Conservation (phyloP, 2,797 vertebrate genomes). For the Esox masquinongy region DNA sequence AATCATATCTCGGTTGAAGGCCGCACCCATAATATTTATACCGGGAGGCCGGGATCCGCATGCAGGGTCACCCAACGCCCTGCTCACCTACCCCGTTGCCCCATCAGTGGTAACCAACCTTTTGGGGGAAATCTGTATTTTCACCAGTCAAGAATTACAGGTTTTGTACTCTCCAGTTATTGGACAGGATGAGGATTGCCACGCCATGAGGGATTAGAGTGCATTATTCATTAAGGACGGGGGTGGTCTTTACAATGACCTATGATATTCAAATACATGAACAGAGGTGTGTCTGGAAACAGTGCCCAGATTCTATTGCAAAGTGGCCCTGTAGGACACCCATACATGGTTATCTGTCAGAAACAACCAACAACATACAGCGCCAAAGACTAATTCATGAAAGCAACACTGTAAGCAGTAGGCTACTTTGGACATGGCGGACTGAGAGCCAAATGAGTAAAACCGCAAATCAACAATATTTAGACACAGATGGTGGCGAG, state of each 20-base stretch:
- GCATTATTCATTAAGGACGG: background rate
- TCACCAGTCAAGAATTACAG: background rate
- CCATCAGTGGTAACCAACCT: constrained; percentile 18
- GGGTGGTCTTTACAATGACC: background rate
- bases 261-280: background rate
- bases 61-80: constrained; percentile 19
- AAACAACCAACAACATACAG: background rate
- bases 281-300: background rate
- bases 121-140: constrained; percentile 8
- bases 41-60: constrained; percentile 14
- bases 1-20: constrained; percentile 25
- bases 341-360: background rate
- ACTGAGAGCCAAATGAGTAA: background rate
- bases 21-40: constrained; percentile 54
- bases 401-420: too few species aligned
- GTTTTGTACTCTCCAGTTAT: background rate
- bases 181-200: background rate
- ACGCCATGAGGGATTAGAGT: background rate
- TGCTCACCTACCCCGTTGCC: background rate
- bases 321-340: background rate
- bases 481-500: constrained; percentile 55
- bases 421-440: background rate
- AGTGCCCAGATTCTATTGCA: background rate
- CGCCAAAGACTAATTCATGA: too few species aligned
- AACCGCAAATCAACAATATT: background rate